Base-by-base conservation (phyloP, 2,797 vertebrate species). In the Notolepis coatsorum region DNA sequence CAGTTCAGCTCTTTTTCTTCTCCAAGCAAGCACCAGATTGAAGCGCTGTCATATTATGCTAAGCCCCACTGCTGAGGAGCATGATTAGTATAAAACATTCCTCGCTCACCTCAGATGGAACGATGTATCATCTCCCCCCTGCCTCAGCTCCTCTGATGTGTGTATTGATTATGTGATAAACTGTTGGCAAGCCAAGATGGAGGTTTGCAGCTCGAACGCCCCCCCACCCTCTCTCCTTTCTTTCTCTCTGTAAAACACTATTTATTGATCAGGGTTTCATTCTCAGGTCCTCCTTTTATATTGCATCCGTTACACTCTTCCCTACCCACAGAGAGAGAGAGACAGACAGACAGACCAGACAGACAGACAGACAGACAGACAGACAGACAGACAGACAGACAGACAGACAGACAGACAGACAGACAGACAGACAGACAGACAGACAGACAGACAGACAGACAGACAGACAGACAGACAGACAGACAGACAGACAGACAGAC, bases 151-250 rank as follows among this genome's bases (percentile, higher is more conserved):
- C 61, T 75, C 73, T 82, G 72, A 75, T 68, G 56, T 66, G 52
- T 47, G 10, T 42, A 87, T 87, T 82, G 78, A 89, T 80, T 73
- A 81, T 78, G 72, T 77, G 79, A 82, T 88, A 71, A 86, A 74
- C 66, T 62, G 60, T 65, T 69, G 56, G 68, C 65, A 56, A 54
- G 18, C 23, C 5, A 15, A 59, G 78, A 70, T 67, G 52, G 60
- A 73, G 64, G 65, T 78, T 54, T 59, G 35, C 46, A 64, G 65
- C 64, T 53, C 35, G 67, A 74, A 73, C 71, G 56, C 56, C 37
- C 70, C 52, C 45, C 49, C 64, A 62, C 51, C n/a, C 27, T 24
- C 35, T 77, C 76, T 50, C 50, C 45, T 49, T 49, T 41, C 49
- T 28, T 63, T 63, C 37, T 67, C 61, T 9, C 39, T 75, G 56